These are phyloP conservation scores for Acronicta leporina DNA, from an alignment of 2,888 invertebrate species.

Conservation along the genomic window DNA sequence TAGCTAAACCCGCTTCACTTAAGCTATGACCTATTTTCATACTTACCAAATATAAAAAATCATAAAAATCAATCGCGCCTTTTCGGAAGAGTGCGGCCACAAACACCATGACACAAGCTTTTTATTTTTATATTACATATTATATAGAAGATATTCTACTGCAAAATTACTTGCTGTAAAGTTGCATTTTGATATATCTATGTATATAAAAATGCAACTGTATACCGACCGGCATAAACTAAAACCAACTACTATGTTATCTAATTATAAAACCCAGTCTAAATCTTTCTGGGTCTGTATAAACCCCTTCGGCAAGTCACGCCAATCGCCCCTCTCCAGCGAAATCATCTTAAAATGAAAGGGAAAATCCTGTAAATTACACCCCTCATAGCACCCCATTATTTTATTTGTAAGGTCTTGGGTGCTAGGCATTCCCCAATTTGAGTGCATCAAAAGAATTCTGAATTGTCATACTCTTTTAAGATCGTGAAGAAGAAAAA, in stretches of 20 bases:
- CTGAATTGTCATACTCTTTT: constrained; percentile 46
- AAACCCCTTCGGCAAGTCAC: constrained; percentile 75
- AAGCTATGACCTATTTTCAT: too few species aligned
- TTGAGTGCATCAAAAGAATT: constrained; percentile 53
- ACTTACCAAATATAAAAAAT: too few species aligned
- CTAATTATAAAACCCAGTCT: constrained; percentile 21
- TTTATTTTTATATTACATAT: too few species aligned
- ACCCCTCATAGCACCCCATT: constrained; percentile 79
- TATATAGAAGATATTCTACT: too few species aligned
- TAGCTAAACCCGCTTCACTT: too few species aligned
- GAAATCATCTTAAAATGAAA: constrained; percentile 82
- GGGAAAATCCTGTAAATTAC: constrained; percentile 83
- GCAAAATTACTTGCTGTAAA: too few species aligned
- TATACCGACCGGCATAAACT: too few species aligned
- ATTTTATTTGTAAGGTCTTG: constrained; percentile 69
- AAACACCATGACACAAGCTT: too few species aligned
- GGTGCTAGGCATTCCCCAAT: constrained; percentile 45
- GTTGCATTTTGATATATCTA: too few species aligned
- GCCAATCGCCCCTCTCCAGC: constrained; percentile 71
- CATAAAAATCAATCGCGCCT: too few species aligned
- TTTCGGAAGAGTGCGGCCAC: too few species aligned
- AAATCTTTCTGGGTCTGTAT: constrained; percentile 40
- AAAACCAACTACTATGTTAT: constrained; percentile 7
- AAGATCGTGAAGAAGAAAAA: constrained; percentile 11
- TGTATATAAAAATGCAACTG: too few species aligned